These are phyloP conservation scores for Vimba vimba DNA, from an alignment of 2,113 vertebrate genomes.

Conservation along the genomic window DNA sequence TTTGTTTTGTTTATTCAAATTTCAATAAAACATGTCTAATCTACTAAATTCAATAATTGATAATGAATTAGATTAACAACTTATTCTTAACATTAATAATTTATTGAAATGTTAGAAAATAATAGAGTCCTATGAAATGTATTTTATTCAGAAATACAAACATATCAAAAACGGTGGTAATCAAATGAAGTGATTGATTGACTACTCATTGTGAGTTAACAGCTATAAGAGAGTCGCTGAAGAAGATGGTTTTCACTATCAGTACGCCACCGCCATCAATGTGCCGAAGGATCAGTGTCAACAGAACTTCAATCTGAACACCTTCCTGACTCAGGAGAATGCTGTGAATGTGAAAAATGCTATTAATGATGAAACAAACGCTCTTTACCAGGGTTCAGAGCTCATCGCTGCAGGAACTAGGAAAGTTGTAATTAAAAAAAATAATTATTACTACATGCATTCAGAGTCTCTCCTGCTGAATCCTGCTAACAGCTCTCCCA, in stretches of 20 bases:
- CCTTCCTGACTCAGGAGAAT: background rate
- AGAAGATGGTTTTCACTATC: background rate
- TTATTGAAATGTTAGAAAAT: too few species aligned
- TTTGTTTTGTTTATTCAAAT: too few species aligned
- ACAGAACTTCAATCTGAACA: background rate
- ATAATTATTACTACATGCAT: background rate
- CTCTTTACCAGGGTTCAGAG: background rate
- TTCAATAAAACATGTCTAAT: too few species aligned
- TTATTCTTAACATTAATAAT: too few species aligned
- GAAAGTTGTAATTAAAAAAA: background rate
- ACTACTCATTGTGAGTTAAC: background rate
- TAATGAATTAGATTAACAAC: too few species aligned
- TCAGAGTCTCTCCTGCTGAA: constrained; percentile 24
- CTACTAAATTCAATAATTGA: too few species aligned
- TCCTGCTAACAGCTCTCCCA: background rate
- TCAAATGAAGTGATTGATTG: too few species aligned
- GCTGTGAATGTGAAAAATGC: background rate
- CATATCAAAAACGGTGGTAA: too few species aligned
- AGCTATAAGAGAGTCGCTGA: background rate
- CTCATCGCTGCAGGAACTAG: constrained; percentile 31
- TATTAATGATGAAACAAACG: background rate
- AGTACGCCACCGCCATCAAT: constrained; percentile 19
- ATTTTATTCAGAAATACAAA: too few species aligned
- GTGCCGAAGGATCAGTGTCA: background rate
- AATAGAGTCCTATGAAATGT: too few species aligned